Evolutionary conservation across 2,888 invertebrate species (phyloP), one percentile per base, ranked within the genome.

Genomic region (Perdita meconis): DNA sequence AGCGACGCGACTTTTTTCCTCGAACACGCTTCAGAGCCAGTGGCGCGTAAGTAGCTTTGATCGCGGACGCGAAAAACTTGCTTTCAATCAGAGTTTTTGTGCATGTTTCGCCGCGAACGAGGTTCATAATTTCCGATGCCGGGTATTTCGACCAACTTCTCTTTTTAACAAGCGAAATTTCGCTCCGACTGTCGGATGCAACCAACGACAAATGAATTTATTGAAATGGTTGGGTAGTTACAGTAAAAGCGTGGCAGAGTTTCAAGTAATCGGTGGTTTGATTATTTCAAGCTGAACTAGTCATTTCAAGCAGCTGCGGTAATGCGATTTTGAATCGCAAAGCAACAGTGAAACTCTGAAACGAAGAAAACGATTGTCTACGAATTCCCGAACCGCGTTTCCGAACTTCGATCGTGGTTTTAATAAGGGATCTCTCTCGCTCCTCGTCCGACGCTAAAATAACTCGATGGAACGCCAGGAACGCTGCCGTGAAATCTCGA

Each of bases 41-140:
- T 59, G 36, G 16, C 5, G 22, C 63, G 73, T 42, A 22, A 38
- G 56, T 74, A 53, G 56, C 57, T 64, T 72, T 73, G 64, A 74
- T 64, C 63, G 61, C 36, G 34, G 30, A 47, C 34, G 2, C 53
- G 16, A 16, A 8, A 1, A 36, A 56, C 22, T 34, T 34, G 36
- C 12, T 12, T 38, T 56, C 36, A 19, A 12, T 36, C 10, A 13
- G 8, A 1, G 10, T 1, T 30, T 30, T 30, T 4, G 6, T 30
- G 30, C 16, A 38, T n/a, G 13, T 40, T 56, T 13, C 36, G 6
- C 5, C 13, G 16, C n/a, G 19, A 34, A 56, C 56, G 38, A 4
- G 56, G 36, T 51, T 47, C 10, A 5, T 2, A 47, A 16, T 22
- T 16, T 55, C 30, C 30, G 6, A 30, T 30, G 2, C 6, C 30